Base-by-base conservation (phyloP, 1,140 invertebrate species). In the Pygmarrhopalites habei region DNA sequence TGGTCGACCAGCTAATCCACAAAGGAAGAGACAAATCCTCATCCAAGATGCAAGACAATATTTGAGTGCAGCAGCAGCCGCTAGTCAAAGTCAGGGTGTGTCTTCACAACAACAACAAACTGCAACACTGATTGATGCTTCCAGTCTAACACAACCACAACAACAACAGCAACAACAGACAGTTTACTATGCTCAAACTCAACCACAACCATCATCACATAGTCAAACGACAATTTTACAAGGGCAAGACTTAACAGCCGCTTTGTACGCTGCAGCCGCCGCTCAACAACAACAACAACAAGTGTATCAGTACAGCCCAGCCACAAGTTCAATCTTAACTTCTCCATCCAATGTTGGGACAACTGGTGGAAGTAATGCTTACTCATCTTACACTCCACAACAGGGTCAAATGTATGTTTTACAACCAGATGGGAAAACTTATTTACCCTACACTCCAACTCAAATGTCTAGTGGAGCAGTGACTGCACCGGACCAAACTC, bases 401-500 rank as follows among this genome's bases (percentile, higher is more conserved):
- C 57, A 61, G 23, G 32, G 55, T 29, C 46, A 58, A 17, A 53
- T 65, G 47, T 65, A 62, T 30, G 55, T 65, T 30, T 44, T 65
- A 7, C 67, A 68, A 58, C 49, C 51, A 14, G 66, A 63, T 47
- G 53, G 57, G 17, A 65, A 62, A 35, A 63, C 65, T 26, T 62
- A 63, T 44, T 57, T 61, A 23, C 60, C 49, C 25, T 68, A 64
- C 52, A 60, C 28, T 23, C 49, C 58, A 41, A 5, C 41, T 39
- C 28, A 58, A 32, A 28, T 28, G 15, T 52, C 46, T 46, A 35
- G 49, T 46, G 7, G 35, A 44, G 29, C 52, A 56, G 28, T 39
- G 46, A 19, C 53, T 32, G 2, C 49, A 26, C 29, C 53, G 17
- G 21, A 7, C 5, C 32, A 5, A 35, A 7, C 32, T 15, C 5